Evolutionary conservation across 2,797 vertebrate species (phyloP), one percentile per base, ranked within the genome.

Genomic region (Limnodromus scolopaceus): DNA sequence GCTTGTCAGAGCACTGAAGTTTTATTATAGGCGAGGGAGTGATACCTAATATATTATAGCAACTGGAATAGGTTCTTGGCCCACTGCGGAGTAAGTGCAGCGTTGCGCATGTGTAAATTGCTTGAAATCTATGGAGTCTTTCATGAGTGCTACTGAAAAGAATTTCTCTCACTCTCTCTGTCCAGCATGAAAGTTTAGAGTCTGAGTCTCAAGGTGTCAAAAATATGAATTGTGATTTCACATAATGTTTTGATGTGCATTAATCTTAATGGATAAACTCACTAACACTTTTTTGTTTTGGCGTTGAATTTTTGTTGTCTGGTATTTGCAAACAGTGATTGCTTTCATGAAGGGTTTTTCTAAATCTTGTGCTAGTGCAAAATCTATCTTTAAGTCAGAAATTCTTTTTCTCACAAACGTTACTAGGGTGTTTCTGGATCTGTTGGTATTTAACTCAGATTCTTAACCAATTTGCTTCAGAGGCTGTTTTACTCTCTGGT

Each of bases 101-200:
- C 9, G 4, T 3, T 55, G 51, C 7, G 0, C 13, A 1, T 6
- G 19, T 27, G 3, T 10, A 39, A 86, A 24, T 55, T n/a, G 13
- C 54, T 75, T 79, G 39, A 89, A 72, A 69, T 72, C 64, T 63
- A 8, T 32, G 43, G 27, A 58, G 27, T 32, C 63, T 87, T 82
- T 61, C 24, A 61, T 0, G 9, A 65, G 9, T 51, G 10, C 0
- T 6, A 11, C 32, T 76, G 23, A 48, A 82, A 54, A 66, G 22
- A 45, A 17, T 58, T 76, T 74, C 13, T 82, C 43, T 80, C 6
- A 3, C 9, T 6, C 25, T 32, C 18, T 61, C 39, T 81, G 27
- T 54, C 22, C 38, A 64, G 34, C 6, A 13, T 12, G 30, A 39
- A 78, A 61, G 43, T 30, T 81, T 23, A 43, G 38, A 66, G 39